phyloP scores from a whole-genome alignment of 2,888 invertebrate species.

The Rhogogaster chlorosoma region DNA sequence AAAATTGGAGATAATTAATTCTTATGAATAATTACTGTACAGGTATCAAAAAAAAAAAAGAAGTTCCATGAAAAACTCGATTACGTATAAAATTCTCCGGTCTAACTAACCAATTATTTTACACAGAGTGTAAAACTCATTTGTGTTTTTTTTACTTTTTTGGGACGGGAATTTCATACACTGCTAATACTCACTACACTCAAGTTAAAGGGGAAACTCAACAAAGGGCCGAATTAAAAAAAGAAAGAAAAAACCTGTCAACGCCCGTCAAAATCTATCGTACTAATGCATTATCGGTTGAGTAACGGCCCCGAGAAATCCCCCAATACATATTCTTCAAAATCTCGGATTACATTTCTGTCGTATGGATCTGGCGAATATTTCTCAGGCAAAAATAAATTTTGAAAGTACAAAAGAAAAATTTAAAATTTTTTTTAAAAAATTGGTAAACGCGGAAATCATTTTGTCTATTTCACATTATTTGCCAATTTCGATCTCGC shows the following conservation, averaged over 20 bases:
- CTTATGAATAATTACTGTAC: background rate
- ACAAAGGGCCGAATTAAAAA: background rate
- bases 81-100: background rate
- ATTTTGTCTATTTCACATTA: background rate
- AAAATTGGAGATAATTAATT: background rate
- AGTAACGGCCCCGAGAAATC: background rate
- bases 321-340: background rate
- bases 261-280: background rate
- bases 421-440: background rate
- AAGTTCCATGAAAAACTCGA: background rate
- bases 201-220: background rate
- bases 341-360: background rate
- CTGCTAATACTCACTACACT: background rate
- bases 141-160: background rate
- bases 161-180: too few relatives aligned
- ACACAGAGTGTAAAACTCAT: background rate
- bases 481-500: background rate
- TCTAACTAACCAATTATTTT: background rate
- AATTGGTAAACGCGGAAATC: background rate
- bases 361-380: background rate
- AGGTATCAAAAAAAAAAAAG: background rate
- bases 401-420: background rate
- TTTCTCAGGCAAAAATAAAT: background rate
- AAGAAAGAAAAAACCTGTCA: background rate
- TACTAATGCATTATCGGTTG: background rate